Percentiles rank a stretch among this genome's conserved stretches.
Evolutionary conservation across 2,888 invertebrate species (phyloP).

Genomic region (Acronicta leporina): DNA sequence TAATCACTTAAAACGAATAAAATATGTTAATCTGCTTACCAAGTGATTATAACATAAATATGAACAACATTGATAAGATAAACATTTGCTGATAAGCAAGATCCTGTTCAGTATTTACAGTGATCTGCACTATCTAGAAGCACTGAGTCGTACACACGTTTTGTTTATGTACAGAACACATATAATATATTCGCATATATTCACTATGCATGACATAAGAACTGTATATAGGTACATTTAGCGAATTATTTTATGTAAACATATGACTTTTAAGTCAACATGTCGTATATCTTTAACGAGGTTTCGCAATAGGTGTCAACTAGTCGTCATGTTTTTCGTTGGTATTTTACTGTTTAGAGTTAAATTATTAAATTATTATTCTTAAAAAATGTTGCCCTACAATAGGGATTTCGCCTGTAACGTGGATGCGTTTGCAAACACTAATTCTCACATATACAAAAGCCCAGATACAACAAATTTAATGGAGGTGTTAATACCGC

Average conservation of each 20-base stretch:
- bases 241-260: conserved; percentile 11
- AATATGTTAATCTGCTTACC: conserved; percentile 28
- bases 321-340: conserved; percentile 1
- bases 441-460: too few relatives aligned
- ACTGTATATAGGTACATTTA: not conserved
- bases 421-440: too few relatives aligned
- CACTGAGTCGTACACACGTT: conserved; percentile 14
- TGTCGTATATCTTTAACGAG: not conserved
- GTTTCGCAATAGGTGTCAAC: conserved; percentile 24
- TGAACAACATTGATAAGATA: conserved; percentile 46
- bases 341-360: conserved; percentile 3
- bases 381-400: too few relatives aligned
- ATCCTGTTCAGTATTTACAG: conserved; percentile 60
- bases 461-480: too few relatives aligned
- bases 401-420: too few relatives aligned
- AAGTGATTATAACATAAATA: conserved; percentile 16
- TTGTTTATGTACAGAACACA: conserved; percentile 19
- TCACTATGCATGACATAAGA: conserved; percentile 2
- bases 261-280: conserved; percentile 2
- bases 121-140: conserved; percentile 21
- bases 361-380: too few relatives aligned
- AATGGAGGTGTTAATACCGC: too few relatives aligned
- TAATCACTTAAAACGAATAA: conserved; percentile 30
- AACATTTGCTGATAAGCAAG: conserved; percentile 39
- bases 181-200: conserved; percentile 15